Conservation (phyloP, 2,797 vertebrate genomes). For the Lepilemur ruficaudatus region DNA sequence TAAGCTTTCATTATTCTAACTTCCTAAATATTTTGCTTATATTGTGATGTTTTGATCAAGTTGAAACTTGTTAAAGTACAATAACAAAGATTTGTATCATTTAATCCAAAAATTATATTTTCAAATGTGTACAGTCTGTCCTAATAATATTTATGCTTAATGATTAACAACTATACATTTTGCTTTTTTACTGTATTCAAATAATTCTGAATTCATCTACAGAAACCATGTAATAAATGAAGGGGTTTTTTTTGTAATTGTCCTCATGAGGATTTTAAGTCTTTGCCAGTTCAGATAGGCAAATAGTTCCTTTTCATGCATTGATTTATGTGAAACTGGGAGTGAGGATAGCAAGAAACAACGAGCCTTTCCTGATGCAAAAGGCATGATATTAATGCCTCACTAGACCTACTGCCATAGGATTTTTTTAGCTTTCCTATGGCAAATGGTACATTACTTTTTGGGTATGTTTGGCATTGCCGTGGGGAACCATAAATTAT, state of each 20-base stretch:
- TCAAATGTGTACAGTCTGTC: background rate
- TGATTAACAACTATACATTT: constrained; percentile 64
- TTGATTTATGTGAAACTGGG: constrained; percentile 89
- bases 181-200: constrained; percentile 63
- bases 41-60: background rate
- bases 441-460: constrained; percentile 81
- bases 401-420: constrained; percentile 85
- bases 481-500: constrained; percentile 68
- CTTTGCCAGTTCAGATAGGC: constrained; percentile 70
- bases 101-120: background rate
- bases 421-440: constrained; percentile 81
- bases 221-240: constrained; percentile 66
- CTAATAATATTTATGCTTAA: constrained; percentile 55
- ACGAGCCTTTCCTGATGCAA: constrained; percentile 87
- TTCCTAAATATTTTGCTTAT: background rate
- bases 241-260: constrained; percentile 70
- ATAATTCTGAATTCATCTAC: constrained; percentile 61
- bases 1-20: constrained; percentile 26
- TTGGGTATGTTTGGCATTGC: constrained; percentile 80
- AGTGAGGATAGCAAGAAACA: constrained; percentile 85
- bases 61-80: constrained; percentile 8
- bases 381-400: constrained; percentile 86
- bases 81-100: background rate
- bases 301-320: constrained; percentile 78
- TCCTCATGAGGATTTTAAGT: constrained; percentile 78